Evolutionary conservation across 2,888 invertebrate species (phyloP), one percentile per base, ranked within the genome.

Genomic region (Drosophila ustulata): DNA sequence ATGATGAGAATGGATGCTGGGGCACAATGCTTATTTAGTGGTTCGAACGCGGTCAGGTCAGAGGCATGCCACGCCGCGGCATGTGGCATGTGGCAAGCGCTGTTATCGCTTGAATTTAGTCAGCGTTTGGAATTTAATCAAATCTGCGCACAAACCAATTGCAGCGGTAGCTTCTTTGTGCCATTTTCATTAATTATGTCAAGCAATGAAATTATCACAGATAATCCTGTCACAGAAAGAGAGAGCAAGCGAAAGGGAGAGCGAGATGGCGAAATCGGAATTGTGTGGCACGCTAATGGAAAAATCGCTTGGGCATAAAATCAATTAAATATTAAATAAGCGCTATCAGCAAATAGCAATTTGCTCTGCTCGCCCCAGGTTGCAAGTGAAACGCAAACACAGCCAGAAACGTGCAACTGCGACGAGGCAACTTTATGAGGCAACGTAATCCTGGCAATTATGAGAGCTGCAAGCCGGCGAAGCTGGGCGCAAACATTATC

Each of bases 241-340:
- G 23, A 34, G 11, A 11, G 13, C 18, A 18, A 39, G 39, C 39
- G 41, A 26, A 4, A 37, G 23, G 46, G 1, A 6, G 7, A 8
- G 7, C 8, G 11, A n/a, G 34, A 3, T 1, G 2, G 4, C 28
- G 28, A 28, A 1, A 28, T 1, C 3, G 28, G 1, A 6, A 28
- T 65, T 71, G 58, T 76, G 65, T 71, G 74, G 45, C 50, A 71
- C 46, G 71, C 64, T 72, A 82, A 78, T 82, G 71, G 76, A 75
- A 78, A 85, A 82, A 75, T 72, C 64, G 67, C 70, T 68, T 76
- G 70, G 68, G 78, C 75, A 71, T 79, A 72, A 72, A 86, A 83
- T 83, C 80, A 85, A 85, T 88, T 85, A 88, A 85, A 88, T 88
- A 85, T 85, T 86, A 86, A 85, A 86, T 88, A 81, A 83, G 72